These are phyloP conservation scores for Lepas anatifera DNA, from an alignment of 2,888 invertebrate species.

Conservation along the genomic window DNA sequence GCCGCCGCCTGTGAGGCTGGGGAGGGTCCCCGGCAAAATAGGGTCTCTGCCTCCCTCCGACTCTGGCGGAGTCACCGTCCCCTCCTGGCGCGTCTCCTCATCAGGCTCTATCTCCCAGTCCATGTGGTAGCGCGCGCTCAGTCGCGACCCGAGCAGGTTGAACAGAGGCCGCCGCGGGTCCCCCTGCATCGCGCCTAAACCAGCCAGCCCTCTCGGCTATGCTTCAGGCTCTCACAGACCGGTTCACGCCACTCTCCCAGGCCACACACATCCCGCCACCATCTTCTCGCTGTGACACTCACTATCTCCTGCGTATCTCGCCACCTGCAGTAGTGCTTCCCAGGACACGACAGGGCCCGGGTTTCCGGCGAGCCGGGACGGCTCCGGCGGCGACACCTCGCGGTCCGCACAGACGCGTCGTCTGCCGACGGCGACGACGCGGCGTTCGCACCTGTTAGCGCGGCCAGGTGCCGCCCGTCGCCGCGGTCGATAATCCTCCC, in stretches of 20 bases:
- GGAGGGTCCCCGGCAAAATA: not conserved
- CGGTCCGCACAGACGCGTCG: not conserved
- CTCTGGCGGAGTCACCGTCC: not conserved
- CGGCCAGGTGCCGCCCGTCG: not conserved
- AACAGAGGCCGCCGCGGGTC: constrained; percentile 2
- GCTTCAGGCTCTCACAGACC: no score
- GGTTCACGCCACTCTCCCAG: no score
- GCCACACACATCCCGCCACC: no score
- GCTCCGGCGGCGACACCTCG: not conserved
- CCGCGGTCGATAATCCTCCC: not conserved
- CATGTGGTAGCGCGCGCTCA: not conserved
- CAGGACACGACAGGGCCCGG: no score
- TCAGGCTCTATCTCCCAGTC: not conserved
- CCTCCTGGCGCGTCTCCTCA: not conserved
- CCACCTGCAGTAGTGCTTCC: no score
- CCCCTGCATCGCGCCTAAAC: no score
- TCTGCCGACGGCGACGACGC: not conserved
- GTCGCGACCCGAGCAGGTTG: not conserved
- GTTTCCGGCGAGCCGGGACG: no score
- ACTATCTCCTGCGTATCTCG: no score
- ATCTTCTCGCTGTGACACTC: no score
- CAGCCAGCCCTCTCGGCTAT: no score
- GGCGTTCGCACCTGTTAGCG: not conserved
- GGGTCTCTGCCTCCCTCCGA: not conserved
- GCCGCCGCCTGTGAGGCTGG: not conserved